Base-by-base conservation (phyloP, 1,140 invertebrate genomes). In the Onthophagus taurus region DNA sequence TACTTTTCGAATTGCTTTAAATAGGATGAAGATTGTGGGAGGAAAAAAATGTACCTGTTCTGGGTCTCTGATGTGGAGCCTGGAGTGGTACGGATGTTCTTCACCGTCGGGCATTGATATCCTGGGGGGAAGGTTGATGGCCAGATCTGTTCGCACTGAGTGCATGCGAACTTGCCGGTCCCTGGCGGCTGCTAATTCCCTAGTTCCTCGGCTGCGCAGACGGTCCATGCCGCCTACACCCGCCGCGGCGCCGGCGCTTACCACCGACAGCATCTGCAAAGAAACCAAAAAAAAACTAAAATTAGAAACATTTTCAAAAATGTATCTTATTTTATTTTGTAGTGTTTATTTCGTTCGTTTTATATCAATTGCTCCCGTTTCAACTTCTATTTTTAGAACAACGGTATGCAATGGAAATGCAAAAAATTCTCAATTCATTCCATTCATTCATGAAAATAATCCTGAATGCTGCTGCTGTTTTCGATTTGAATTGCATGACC, bases 71-170 rank as follows among this genome's bases (percentile, higher is more conserved):
- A 78, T 69, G 49, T 81, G 76, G 46, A 80, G 64, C 50, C 71
- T 69, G 45, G 77, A 71, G 50, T 70, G 69, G 53, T 77, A 79
- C n/a, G 75, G 75, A 20, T 73, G 69, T 50, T 82, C 79, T 59
- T 83, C 81, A 36, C 80, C 80, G 62, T 83, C 80, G 18, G 81
- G 80, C 56, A 81, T 67, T 44, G 75, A 68, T 51, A 82, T 74
- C 50, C 73, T 72, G 44, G 78, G 78, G 43, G 81, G 81, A 50
- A 80, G 64, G 54, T 78, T 76, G 54, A 81, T 65, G 47, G 73
- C 71, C 47, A 77, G 66, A 60, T 80, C 77, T 48, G 72, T 76
- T 45, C 70, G 68, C 19, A 78, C 72, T 21, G 76, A 74, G 50
- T 71, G 70, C 48, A 74, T 63, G 33, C 74, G 68, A 14, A 78